Evolutionary conservation across 2,113 vertebrate genomes (phyloP).

Genomic region (Sinocyclocheilus grahami): DNA sequence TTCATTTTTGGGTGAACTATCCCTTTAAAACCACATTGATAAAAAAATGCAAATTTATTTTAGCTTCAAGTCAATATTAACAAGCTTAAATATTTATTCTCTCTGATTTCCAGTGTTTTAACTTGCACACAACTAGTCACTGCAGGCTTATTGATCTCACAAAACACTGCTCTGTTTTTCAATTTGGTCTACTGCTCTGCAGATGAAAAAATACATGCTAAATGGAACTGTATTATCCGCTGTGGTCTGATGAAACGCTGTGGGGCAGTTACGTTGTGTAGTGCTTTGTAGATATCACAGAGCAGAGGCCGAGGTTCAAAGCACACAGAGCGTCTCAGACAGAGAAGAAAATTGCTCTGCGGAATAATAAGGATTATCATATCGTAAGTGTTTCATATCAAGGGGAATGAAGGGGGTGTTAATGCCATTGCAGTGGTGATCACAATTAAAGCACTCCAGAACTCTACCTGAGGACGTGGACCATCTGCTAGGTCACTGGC

Average conservation of each 20-base stretch:
- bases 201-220: slow-evolving; percentile 1
- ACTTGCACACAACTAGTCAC: background rate
- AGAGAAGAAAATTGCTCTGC: slow-evolving; percentile 33
- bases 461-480: slow-evolving; percentile 2
- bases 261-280: slow-evolving; percentile 4
- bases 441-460: slow-evolving; percentile 30
- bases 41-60: background rate
- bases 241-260: background rate
- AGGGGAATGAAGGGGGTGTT: slow-evolving; percentile 17
- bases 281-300: slow-evolving; percentile 32
- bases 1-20: too few relatives aligned
- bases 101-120: background rate
- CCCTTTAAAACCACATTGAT: background rate
- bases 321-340: background rate
- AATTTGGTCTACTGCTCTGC: background rate
- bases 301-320: slow-evolving; percentile 12
- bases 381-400: slow-evolving; percentile 35
- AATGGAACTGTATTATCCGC: slow-evolving; percentile 8
- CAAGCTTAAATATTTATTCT: background rate
- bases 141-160: slow-evolving; percentile 7
- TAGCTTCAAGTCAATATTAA: slow-evolving; percentile 7
- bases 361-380: slow-evolving; percentile 36
- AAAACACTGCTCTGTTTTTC: background rate
- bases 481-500: slow-evolving; percentile 18
- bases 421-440: slow-evolving; percentile 18